phyloP scores from a whole-genome alignment of 2,888 invertebrate genomes.

The Agriopis marginaria region DNA sequence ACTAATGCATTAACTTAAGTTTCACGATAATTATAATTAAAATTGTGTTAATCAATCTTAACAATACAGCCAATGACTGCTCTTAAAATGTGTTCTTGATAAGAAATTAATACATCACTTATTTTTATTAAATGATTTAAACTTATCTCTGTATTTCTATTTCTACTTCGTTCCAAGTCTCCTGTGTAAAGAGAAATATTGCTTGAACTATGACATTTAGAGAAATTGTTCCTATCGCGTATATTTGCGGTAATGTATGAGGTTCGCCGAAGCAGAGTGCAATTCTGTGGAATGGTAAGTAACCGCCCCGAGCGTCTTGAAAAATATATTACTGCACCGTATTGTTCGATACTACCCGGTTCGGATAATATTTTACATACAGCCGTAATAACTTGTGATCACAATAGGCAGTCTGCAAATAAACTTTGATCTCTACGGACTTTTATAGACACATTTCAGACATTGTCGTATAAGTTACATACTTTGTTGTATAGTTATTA shows the following conservation, averaged over 20 bases:
- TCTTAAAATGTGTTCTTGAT: slow-evolving; percentile 82
- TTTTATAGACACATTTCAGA: neutral
- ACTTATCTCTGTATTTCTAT: slow-evolving; percentile 52
- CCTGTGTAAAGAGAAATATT: slow-evolving; percentile 12
- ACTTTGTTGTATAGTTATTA: no score
- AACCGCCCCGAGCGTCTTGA: slow-evolving; percentile 60
- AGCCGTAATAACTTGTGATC: slow-evolving; percentile 58
- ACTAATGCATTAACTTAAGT: slow-evolving; percentile 43
- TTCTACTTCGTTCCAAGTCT: neutral
- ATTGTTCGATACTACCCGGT: slow-evolving; percentile 59
- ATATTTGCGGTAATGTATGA: slow-evolving; percentile 50
- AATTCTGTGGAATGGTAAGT: slow-evolving; percentile 61
- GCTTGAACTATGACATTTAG: slow-evolving; percentile 14
- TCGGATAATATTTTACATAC: slow-evolving; percentile 58
- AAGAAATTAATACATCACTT: slow-evolving; percentile 83
- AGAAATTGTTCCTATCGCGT: slow-evolving; percentile 26
- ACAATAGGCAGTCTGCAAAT: slow-evolving; percentile 54
- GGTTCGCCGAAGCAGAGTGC: slow-evolving; percentile 52
- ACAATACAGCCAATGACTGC: slow-evolving; percentile 74
- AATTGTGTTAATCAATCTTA: slow-evolving; percentile 51
- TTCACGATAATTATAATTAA: slow-evolving; percentile 48
- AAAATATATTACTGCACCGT: slow-evolving; percentile 64
- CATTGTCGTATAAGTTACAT: neutral
- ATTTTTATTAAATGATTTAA: slow-evolving; percentile 85
- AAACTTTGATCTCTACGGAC: slow-evolving; percentile 27